Base-by-base conservation (phyloP, 2,113 vertebrate genomes). In the Psilopsiagon aurifrons region DNA sequence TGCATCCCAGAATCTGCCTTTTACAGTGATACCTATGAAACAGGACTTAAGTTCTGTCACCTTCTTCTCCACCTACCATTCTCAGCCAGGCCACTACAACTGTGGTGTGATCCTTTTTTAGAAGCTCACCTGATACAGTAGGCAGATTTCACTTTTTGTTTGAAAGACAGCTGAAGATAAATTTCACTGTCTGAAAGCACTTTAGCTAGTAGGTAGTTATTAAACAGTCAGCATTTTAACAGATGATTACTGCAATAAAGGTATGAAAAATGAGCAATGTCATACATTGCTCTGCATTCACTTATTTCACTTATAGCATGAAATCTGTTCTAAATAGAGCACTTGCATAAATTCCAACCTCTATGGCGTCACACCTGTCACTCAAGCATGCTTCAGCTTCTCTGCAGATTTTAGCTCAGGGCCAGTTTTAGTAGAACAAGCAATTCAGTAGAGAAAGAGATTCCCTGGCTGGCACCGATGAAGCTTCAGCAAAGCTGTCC, bases 191-290 rank as follows among this genome's bases (percentile, higher is more conserved):
- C 52, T 66, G 37, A 84, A 93, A 91, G 16, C 63, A 83, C 59
- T 59, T 84, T 14, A 88, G 27, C n/a, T 74, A 73, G 37, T 20
- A 87, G 59, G 54, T 20, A 74, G 28, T 33, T 79, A 88, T 74
- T 95, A 84, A 94, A 79, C 28, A 96, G 69, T 57, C 57, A 39
- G 41, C 41, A 59, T 81, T 94, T 96, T 60, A 86, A 94, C 33
- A 37, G 54, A 20, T 8, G n/a, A 87, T 67, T 88, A 67, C 28
- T 43, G 28, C 41, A 83, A 69, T 80, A 59, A 88, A 79, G 17
- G 27, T 52, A 74, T 33, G 37, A 75, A 92, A 92, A 90, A 43
- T 24, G 0, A 73, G 18, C 63, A 43, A 12, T 13, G n/a, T 60
- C 52, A 41, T 23, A 43, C 51, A 66, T 33, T 35, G 20, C 19